A percentile compares a stretch with the other conserved stretches of the same genome.
Evolutionary conservation across 2,888 invertebrate genomes (phyloP).

Genomic region (Leptopilina drosophilae): DNA sequence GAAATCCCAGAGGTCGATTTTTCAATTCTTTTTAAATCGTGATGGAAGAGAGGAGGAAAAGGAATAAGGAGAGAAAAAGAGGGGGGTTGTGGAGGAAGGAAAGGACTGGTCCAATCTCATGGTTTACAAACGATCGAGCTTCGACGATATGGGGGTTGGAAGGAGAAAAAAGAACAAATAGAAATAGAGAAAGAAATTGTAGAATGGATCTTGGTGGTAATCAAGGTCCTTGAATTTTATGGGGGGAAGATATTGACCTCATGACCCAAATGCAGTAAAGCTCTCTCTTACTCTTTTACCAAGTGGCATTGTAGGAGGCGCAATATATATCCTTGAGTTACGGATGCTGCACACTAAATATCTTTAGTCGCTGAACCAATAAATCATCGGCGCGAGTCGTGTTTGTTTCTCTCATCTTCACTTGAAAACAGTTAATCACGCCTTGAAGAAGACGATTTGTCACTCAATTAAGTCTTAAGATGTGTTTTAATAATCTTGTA

Average conservation of each 20-base stretch:
- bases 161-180: constrained; percentile 47
- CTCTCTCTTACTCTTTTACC: background rate
- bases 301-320: background rate
- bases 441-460: background rate
- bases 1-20: constrained; percentile 35
- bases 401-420: background rate
- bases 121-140: constrained; percentile 47
- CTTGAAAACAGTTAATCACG: constrained; percentile 31
- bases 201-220: constrained; percentile 42
- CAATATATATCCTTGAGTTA: background rate
- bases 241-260: constrained; percentile 19
- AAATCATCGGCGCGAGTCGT: constrained; percentile 21
- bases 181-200: constrained; percentile 42
- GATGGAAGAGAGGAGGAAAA: constrained; percentile 18
- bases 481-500: constrained; percentile 21
- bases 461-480: constrained; percentile 22
- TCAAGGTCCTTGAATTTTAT: constrained; percentile 43
- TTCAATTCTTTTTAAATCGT: constrained; percentile 56
- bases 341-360: constrained; percentile 21
- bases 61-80: background rate
- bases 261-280: constrained; percentile 41
- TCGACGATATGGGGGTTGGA: constrained; percentile 28
- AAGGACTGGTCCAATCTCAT: constrained; percentile 49
- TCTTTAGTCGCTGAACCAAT: constrained; percentile 7
- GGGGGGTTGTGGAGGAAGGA: constrained; percentile 43